Conservation (phyloP, 2,797 vertebrate genomes). For the Falco peregrinus region DNA sequence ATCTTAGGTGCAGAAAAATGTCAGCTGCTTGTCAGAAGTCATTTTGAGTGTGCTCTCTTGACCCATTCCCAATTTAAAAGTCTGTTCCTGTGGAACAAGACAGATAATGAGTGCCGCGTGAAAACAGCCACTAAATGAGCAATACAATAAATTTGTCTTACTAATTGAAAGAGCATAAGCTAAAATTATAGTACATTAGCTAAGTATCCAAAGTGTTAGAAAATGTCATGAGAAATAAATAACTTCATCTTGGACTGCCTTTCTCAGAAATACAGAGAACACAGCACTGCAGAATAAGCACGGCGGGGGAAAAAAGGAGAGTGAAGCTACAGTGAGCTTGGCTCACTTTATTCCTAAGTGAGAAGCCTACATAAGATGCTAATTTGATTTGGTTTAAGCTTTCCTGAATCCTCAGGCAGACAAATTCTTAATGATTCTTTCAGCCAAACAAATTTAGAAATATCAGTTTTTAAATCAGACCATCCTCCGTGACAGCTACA, state of each 20-base stretch:
- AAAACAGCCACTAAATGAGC: constrained; percentile 53
- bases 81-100: constrained; percentile 19
- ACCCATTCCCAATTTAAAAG: constrained; percentile 58
- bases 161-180: constrained; percentile 58
- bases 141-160: constrained; percentile 42
- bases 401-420: neutral
- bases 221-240: constrained; percentile 46
- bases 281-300: neutral
- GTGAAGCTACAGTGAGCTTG: neutral
- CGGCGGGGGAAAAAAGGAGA: neutral
- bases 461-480: neutral
- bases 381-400: neutral
- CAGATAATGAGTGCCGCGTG: constrained; percentile 38
- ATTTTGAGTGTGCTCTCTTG: constrained; percentile 34
- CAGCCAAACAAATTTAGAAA: neutral
- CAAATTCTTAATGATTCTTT: neutral
- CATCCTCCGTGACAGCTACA: fast-evolving
- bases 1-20: constrained; percentile 21
- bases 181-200: constrained; percentile 49
- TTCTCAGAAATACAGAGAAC: neutral
- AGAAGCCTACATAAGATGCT: neutral
- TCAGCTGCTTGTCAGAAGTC: constrained; percentile 58
- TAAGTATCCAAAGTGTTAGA: constrained; percentile 23
- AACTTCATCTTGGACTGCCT: neutral
- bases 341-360: neutral